Evolutionary conservation across 2,113 vertebrate species (phyloP).

Genomic region (Gavialis gangeticus): DNA sequence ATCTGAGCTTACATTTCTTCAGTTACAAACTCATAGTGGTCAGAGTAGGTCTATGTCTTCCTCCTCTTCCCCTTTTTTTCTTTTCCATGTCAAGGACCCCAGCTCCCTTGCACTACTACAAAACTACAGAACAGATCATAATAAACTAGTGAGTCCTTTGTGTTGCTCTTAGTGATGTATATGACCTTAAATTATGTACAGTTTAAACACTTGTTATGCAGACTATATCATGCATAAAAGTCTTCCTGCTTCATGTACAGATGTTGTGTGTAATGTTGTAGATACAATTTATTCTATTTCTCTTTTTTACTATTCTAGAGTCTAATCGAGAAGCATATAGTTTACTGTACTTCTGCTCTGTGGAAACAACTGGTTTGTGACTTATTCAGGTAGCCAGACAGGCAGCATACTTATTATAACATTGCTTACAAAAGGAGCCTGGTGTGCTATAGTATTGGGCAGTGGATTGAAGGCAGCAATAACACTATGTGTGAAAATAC

Average conservation of each 20-base stretch:
- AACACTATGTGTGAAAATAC: not conserved
- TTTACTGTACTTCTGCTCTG: not conserved
- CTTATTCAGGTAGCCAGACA: not conserved
- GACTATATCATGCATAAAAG: not conserved
- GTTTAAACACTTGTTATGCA: not conserved
- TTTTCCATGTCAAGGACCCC: not conserved
- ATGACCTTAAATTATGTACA: not conserved
- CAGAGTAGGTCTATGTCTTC: too few species aligned
- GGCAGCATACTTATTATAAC: not conserved
- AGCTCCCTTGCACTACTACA: not conserved
- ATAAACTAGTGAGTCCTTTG: not conserved
- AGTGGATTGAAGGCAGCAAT: not conserved
- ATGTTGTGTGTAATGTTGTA: not conserved
- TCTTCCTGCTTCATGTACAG: accelerated
- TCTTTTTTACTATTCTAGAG: not conserved
- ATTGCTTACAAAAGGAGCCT: not conserved
- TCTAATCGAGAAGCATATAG: not conserved
- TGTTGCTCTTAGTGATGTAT: not conserved
- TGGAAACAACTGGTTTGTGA: not conserved
- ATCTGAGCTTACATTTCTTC: not conserved
- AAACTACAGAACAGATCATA: not conserved
- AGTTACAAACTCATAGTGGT: not conserved
- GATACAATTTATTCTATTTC: not conserved
- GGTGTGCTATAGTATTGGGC: not conserved
- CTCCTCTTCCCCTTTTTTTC: too few species aligned